Evolutionary conservation across 2,888 invertebrate genomes (phyloP).

Genomic region (Melinopterus prodromus): DNA sequence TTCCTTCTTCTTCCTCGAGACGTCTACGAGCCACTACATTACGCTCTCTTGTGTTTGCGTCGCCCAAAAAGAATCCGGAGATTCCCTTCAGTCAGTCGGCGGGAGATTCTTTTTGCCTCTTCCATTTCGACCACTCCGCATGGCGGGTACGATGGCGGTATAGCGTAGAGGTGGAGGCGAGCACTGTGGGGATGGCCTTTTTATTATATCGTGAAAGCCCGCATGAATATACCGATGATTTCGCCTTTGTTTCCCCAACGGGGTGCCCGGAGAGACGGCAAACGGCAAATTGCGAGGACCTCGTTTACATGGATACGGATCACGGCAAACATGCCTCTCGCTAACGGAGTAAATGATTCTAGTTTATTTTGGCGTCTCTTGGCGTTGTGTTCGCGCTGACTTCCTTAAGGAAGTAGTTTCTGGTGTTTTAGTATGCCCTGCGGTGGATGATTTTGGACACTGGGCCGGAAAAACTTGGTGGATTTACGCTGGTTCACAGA

Average conservation of each 20-base stretch:
- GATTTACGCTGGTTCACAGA: too few relatives aligned
- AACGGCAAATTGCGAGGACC: not conserved
- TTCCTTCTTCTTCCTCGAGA: conserved; percentile 25
- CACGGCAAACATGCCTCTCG: not conserved
- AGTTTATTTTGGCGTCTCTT: not conserved
- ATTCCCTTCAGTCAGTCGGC: conserved; percentile 14
- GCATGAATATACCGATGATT: conserved; percentile 36
- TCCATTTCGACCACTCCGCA: conserved; percentile 28
- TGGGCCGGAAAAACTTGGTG: too few relatives aligned
- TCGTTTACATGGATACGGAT: conserved; percentile 4
- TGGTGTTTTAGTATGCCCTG: not conserved
- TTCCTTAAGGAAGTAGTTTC: not conserved
- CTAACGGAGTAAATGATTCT: not conserved
- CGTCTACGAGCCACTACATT: conserved; percentile 34
- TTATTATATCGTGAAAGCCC: conserved; percentile 37
- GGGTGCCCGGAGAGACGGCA: not conserved
- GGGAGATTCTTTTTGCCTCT: conserved; percentile 30
- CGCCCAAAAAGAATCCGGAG: conserved; percentile 34
- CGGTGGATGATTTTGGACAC: too few relatives aligned
- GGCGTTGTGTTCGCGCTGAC: not conserved
- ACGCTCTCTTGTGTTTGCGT: conserved; percentile 37
- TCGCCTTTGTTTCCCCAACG: conserved; percentile 33
- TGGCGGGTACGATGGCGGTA: conserved; percentile 14
- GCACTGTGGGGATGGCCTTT: conserved; percentile 33
- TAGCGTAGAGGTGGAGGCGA: not conserved